Evolutionary conservation across 2,888 invertebrate genomes (phyloP).

Genomic region (Spilarctia lutea): DNA sequence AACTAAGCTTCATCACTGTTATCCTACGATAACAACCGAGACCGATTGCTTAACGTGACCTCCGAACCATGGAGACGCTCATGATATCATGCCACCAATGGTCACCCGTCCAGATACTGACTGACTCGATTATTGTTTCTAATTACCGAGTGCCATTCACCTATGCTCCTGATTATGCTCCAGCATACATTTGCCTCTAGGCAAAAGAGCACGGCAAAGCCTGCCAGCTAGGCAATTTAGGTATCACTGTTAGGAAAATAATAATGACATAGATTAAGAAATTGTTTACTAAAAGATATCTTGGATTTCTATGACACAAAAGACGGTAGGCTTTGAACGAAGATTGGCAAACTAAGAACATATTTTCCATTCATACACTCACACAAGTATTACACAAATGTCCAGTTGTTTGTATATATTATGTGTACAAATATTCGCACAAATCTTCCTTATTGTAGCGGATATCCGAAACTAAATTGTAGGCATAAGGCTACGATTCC

Average conservation of each 20-base stretch:
- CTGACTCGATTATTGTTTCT: too few relatives aligned
- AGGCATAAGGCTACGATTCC: neutral
- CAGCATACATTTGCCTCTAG: too few relatives aligned
- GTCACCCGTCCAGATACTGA: too few relatives aligned
- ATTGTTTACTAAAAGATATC: neutral
- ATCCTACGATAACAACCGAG: too few relatives aligned
- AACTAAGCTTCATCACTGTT: too few relatives aligned
- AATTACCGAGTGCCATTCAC: too few relatives aligned
- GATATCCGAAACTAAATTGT: slow-evolving; percentile 14
- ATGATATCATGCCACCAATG: too few relatives aligned
- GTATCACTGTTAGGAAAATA: neutral
- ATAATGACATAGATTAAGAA: neutral
- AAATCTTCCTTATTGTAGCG: slow-evolving; percentile 20
- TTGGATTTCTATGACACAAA: neutral
- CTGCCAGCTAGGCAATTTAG: too few relatives aligned
- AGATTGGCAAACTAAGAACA: slow-evolving; percentile 9
- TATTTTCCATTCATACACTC: slow-evolving; percentile 10
- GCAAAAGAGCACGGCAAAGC: too few relatives aligned
- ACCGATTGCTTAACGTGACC: too few relatives aligned
- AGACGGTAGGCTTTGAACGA: neutral
- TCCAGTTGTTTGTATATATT: slow-evolving; percentile 21
- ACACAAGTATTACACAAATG: slow-evolving; percentile 17
- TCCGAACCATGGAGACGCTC: too few relatives aligned
- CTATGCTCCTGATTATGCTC: too few relatives aligned
- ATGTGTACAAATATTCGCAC: slow-evolving; percentile 22